phyloP scores from a whole-genome alignment of 2,113 vertebrate genomes.

The Drymodes brunneopygia region DNA sequence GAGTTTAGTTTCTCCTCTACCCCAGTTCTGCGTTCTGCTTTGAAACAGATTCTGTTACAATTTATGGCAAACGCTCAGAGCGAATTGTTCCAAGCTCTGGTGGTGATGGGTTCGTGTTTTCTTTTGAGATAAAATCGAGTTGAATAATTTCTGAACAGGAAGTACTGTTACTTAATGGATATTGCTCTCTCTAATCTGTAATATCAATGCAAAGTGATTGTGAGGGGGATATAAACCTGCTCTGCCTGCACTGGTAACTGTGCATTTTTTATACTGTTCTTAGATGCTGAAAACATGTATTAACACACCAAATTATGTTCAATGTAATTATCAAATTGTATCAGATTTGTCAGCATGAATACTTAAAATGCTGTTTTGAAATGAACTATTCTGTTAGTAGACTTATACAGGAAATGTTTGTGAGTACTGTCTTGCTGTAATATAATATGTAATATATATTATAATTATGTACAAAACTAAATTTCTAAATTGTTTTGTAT shows the following conservation, averaged over 20 bases:
- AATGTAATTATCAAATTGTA: not conserved
- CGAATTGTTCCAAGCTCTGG: not conserved
- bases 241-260: not conserved
- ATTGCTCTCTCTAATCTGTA: not conserved
- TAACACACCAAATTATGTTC: not conserved
- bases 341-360: not conserved
- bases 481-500: not conserved
- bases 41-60: not conserved
- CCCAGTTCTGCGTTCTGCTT: not conserved
- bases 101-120: accelerated
- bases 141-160: not conserved
- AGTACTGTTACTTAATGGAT: not conserved
- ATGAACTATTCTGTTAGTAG: not conserved
- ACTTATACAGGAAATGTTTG: not conserved
- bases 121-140: not conserved
- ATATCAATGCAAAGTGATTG: not conserved
- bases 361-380: not conserved
- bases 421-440: not conserved
- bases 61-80: not conserved
- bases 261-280: not conserved
- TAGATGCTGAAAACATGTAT: not conserved
- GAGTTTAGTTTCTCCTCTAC: not conserved
- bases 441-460: too few relatives aligned
- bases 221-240: not conserved
- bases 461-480: not conserved